A percentile compares a stretch with the other conserved stretches of the same genome.
Conservation (phyloP, 2,888 invertebrate genomes). For the Cataglyphis albicans region DNA sequence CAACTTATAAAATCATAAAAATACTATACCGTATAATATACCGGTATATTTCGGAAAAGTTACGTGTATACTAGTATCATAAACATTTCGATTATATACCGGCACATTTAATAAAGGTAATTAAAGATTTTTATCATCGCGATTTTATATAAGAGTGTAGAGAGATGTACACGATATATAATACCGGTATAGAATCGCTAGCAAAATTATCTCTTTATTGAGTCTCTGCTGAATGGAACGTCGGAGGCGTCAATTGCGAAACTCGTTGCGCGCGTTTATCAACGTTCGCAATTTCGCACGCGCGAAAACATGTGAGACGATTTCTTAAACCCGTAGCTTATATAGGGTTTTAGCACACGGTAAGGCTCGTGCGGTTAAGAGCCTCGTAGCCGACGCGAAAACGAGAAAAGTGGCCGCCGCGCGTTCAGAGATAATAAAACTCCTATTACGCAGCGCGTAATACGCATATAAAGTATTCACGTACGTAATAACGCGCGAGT, state of each 20-base stretch:
- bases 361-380: constrained; percentile 43
- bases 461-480: constrained; percentile 71
- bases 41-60: no score
- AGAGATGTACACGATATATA: not conserved
- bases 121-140: not conserved
- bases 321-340: constrained; percentile 33
- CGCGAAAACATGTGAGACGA: constrained; percentile 30
- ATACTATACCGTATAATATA: no score
- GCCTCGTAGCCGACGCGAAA: constrained; percentile 49
- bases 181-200: constrained; percentile 1
- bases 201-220: constrained; percentile 3
- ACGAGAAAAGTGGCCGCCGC: constrained; percentile 81
- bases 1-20: no score
- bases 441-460: constrained; percentile 86
- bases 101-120: not conserved
- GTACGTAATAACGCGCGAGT: constrained; percentile 68
- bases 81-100: no score
- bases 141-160: not conserved
- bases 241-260: not conserved
- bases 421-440: constrained; percentile 86
- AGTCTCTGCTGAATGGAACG: not conserved
- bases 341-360: constrained; percentile 19
- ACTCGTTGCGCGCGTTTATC: constrained; percentile 24
- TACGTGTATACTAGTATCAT: no score
- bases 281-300: constrained; percentile 10